Conservation (phyloP, 2,888 invertebrate species). For the Opisthograptis luteolata region DNA sequence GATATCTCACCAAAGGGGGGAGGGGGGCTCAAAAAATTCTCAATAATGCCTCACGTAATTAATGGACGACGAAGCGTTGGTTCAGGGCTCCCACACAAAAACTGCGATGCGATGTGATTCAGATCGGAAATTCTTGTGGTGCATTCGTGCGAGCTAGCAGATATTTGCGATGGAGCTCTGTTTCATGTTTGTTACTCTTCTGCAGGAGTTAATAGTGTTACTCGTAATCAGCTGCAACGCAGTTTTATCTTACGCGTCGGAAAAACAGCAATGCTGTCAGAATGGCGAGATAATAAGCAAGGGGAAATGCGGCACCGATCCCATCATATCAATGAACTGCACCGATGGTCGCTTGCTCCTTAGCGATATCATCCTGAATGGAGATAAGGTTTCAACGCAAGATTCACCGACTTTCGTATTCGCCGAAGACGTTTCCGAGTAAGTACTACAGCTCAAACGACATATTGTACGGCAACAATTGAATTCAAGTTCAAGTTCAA, state of each 20-base stretch:
- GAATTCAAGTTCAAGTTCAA: no score
- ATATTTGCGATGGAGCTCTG: background rate
- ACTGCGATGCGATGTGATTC: no score
- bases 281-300: conserved; percentile 46
- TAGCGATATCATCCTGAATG: conserved; percentile 59
- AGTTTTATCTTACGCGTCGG: conserved; percentile 37
- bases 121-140: no score
- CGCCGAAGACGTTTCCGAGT: conserved; percentile 67
- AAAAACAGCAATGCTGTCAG: conserved; percentile 59
- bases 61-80: no score
- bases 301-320: conserved; percentile 51
- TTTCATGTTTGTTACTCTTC: conserved; percentile 29
- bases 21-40: no score
- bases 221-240: conserved; percentile 49
- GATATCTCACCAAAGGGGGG: no score
- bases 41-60: no score
- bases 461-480: no score
- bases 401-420: conserved; percentile 66
- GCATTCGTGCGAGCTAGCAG: no score
- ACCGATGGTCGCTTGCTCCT: conserved; percentile 64
- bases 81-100: no score
- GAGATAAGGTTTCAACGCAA: conserved; percentile 63
- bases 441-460: conserved; percentile 24
- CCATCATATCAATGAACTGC: conserved; percentile 55
- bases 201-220: conserved; percentile 59